Conservation (phyloP, 2,113 vertebrate species). For the Candoia aspera region DNA sequence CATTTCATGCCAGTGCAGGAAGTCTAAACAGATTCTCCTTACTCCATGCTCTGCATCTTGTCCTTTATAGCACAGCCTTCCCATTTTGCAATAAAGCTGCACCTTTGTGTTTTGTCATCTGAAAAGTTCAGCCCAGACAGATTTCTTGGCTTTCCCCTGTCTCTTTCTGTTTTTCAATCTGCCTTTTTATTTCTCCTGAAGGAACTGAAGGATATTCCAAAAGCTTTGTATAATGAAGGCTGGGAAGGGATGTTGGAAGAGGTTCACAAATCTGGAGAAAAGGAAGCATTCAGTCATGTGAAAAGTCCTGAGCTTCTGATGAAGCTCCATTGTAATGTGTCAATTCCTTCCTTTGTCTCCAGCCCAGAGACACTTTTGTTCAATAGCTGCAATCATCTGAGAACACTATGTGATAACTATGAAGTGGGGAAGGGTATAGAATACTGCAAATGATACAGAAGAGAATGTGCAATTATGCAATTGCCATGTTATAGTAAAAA, state of each 20-base stretch:
- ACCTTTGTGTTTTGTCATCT: slow-evolving; percentile 71
- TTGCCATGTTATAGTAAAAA: slow-evolving; percentile 64
- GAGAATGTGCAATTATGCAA: slow-evolving; percentile 67
- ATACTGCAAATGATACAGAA: slow-evolving; percentile 59
- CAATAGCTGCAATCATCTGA: slow-evolving; percentile 71
- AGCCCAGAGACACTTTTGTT: slow-evolving; percentile 60
- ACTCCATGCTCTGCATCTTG: slow-evolving; percentile 57
- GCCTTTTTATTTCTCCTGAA: slow-evolving; percentile 49
- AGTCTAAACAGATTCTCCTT: slow-evolving; percentile 66
- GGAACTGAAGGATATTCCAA: slow-evolving; percentile 57
- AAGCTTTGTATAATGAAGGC: slow-evolving; percentile 51
- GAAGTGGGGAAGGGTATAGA: slow-evolving; percentile 59
- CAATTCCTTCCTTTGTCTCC: slow-evolving; percentile 63
- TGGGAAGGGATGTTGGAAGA: slow-evolving; percentile 25
- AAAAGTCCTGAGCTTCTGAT: slow-evolving; percentile 71
- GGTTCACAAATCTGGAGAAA: slow-evolving; percentile 62
- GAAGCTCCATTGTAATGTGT: slow-evolving; percentile 66
- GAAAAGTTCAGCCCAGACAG: slow-evolving; percentile 61
- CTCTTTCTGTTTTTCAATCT: slow-evolving; percentile 58
- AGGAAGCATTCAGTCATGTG: slow-evolving; percentile 66
- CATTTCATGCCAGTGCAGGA: slow-evolving; percentile 83
- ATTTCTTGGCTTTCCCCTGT: slow-evolving; percentile 61
- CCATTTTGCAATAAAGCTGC: slow-evolving; percentile 61
- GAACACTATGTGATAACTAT: slow-evolving; percentile 63
- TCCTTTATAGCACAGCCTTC: slow-evolving; percentile 69